These are phyloP conservation scores for Alcedo quadribrachys DNA, from an alignment of 2,797 vertebrate species.

Conservation along the genomic window DNA sequence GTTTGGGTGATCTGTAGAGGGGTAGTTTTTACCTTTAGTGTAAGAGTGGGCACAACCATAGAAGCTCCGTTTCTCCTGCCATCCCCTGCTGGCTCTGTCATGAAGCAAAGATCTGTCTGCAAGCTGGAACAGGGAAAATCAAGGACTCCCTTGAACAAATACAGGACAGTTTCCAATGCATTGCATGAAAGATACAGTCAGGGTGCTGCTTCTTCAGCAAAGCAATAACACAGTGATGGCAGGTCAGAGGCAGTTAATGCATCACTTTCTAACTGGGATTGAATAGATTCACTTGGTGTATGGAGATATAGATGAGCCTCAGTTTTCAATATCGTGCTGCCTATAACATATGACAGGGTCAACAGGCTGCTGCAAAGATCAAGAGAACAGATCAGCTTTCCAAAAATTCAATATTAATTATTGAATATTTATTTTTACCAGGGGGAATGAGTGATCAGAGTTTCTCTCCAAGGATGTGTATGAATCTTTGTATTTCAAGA, in stretches of 20 bases:
- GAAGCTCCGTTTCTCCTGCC: neutral
- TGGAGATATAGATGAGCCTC: neutral
- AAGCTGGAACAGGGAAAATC: neutral
- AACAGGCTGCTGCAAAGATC: constrained; percentile 50
- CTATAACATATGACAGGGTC: constrained; percentile 39
- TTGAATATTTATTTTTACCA: constrained; percentile 65
- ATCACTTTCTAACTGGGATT: neutral
- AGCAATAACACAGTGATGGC: neutral
- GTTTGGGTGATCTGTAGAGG: neutral
- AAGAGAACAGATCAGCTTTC: constrained; percentile 47
- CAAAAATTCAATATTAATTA: constrained; percentile 67
- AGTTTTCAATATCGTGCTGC: constrained; percentile 2
- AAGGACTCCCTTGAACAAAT: neutral
- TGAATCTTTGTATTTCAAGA: constrained; percentile 57
- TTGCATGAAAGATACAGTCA: neutral
- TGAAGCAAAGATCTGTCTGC: neutral
- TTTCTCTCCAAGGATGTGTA: constrained; percentile 11
- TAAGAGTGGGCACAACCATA: neutral
- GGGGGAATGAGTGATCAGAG: constrained; percentile 44
- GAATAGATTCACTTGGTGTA: neutral
- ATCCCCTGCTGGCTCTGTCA: rapidly evolving
- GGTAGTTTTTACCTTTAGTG: neutral
- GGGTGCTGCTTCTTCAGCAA: neutral
- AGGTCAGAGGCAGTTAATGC: neutral
- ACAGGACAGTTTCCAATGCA: neutral